Percentiles rank a stretch among this genome's conserved stretches.
phyloP scores from a whole-genome alignment of 2,797 vertebrate genomes.

The Podarcis lilfordi region DNA sequence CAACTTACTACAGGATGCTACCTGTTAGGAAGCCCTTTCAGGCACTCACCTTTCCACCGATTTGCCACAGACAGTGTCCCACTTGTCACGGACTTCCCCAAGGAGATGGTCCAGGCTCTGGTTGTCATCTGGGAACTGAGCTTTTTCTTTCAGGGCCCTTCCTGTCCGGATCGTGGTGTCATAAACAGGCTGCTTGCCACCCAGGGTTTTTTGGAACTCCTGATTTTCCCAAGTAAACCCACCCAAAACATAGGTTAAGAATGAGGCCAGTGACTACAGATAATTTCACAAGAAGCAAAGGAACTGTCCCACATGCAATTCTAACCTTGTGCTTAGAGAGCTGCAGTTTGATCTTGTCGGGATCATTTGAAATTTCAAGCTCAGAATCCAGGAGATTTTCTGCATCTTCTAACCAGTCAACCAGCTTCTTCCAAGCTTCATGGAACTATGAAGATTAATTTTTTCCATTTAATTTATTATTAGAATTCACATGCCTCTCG shows the following conservation, averaged over 20 bases:
- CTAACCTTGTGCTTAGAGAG: slow-evolving; percentile 93
- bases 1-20: not conserved
- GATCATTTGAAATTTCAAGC: slow-evolving; percentile 98
- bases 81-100: slow-evolving; percentile 96
- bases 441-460: slow-evolving; percentile 85
- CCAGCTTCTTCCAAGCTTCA: slow-evolving; percentile 97
- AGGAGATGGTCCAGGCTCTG: slow-evolving; percentile 94
- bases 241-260: not conserved
- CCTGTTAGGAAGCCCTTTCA: not conserved
- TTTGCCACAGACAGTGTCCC: slow-evolving; percentile 98
- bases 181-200: slow-evolving; percentile 97
- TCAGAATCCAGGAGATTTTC: slow-evolving; percentile 95
- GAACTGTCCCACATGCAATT: not conserved
- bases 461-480: too few species aligned
- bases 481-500: too few species aligned
- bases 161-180: slow-evolving; percentile 97
- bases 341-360: slow-evolving; percentile 97
- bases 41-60: slow-evolving; percentile 93
- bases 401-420: slow-evolving; percentile 97
- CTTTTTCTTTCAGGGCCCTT: slow-evolving; percentile 94
- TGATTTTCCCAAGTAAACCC: slow-evolving; percentile 59
- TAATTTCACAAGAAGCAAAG: rapidly evolving
- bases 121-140: slow-evolving; percentile 88
- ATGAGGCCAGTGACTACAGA: not conserved
- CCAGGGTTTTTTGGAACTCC: slow-evolving; percentile 98